Percentiles rank a stretch among this genome's conserved stretches.
phyloP scores from a whole-genome alignment of 2,888 invertebrate genomes.

The Sclerodermus sp. region DNA sequence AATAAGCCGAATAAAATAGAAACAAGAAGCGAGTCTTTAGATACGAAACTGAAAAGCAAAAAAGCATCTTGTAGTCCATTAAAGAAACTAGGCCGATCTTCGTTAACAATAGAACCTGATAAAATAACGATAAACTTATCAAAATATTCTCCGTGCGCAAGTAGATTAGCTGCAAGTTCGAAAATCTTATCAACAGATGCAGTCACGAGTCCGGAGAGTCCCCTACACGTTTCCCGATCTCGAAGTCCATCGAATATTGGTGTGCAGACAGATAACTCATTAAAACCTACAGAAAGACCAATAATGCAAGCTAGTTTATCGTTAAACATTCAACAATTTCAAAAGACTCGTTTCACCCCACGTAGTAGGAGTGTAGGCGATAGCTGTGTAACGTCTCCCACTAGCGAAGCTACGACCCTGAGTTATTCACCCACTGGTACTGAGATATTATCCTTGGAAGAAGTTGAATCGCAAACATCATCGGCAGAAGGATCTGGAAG shows the following conservation, averaged over 20 bases:
- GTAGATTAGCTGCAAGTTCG: slow-evolving; percentile 51
- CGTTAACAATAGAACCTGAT: slow-evolving; percentile 45
- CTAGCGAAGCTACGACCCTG: slow-evolving; percentile 45
- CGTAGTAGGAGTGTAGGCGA: slow-evolving; percentile 45
- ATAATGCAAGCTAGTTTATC: slow-evolving; percentile 42
- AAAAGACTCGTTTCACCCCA: slow-evolving; percentile 32
- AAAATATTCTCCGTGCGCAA: slow-evolving; percentile 55
- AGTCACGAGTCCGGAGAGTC: slow-evolving; percentile 45
- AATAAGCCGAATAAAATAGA: slow-evolving; percentile 32
- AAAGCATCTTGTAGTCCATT: slow-evolving; percentile 35
- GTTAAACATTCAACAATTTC: slow-evolving; percentile 37
- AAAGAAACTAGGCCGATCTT: slow-evolving; percentile 47
- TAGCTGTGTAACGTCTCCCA: slow-evolving; percentile 50
- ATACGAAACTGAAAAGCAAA: slow-evolving; percentile 29
- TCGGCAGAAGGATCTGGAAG: slow-evolving; percentile 21
- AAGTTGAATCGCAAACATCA: slow-evolving; percentile 32
- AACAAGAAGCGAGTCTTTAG: slow-evolving; percentile 20
- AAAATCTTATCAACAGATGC: slow-evolving; percentile 48
- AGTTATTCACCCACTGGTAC: slow-evolving; percentile 48
- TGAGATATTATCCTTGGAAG: slow-evolving; percentile 47
- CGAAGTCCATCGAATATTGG: slow-evolving; percentile 40
- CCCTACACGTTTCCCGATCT: slow-evolving; percentile 40
- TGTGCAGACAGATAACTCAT: slow-evolving; percentile 14
- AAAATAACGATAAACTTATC: slow-evolving; percentile 47
- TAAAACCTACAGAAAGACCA: slow-evolving; percentile 28